A percentile compares a stretch with the other conserved stretches of the same genome.
Evolutionary conservation across 1,140 invertebrate species (phyloP).

Genomic region (Drosophila jambulina): DNA sequence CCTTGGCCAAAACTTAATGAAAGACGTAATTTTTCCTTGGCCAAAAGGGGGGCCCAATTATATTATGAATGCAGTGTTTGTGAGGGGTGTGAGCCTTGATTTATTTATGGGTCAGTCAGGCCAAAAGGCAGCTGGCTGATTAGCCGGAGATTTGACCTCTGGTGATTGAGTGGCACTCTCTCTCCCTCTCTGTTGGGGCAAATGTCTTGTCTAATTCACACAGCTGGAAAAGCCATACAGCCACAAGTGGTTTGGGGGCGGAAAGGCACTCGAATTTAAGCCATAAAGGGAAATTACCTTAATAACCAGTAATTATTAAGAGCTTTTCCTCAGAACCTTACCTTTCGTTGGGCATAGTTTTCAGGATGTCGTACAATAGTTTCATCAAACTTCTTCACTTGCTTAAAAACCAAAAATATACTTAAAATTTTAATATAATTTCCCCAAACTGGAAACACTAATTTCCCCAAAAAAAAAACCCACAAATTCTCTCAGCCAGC

Average conservation of each 20-base stretch:
- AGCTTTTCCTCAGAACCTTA: too few species aligned
- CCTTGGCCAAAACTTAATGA: conserved; percentile 75
- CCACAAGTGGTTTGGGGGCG: conserved; percentile 29
- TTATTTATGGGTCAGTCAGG: conserved; percentile 73
- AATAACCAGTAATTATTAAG: background rate
- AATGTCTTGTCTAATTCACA: conserved; percentile 75
- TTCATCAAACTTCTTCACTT: background rate
- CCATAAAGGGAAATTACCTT: background rate
- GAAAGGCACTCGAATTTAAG: background rate
- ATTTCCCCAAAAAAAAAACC: conserved; percentile 1
- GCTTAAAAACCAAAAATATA: background rate
- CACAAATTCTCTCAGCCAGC: background rate
- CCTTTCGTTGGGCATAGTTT: background rate
- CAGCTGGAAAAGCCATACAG: conserved; percentile 33
- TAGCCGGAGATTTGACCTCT: conserved; percentile 67
- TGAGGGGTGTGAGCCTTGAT: conserved; percentile 52
- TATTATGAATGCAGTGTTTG: conserved; percentile 56
- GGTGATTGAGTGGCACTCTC: conserved; percentile 63
- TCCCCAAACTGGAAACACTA: conserved; percentile 7
- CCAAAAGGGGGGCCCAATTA: background rate
- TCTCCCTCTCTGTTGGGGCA: conserved; percentile 8
- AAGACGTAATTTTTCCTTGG: conserved; percentile 75
- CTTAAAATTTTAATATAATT: background rate
- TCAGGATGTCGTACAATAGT: too few species aligned
- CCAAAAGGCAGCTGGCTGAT: conserved; percentile 62